Percentiles rank a stretch among this genome's conserved stretches.
Evolutionary conservation across 2,888 invertebrate genomes (phyloP).

Genomic region (Zhengitettix transpicula): DNA sequence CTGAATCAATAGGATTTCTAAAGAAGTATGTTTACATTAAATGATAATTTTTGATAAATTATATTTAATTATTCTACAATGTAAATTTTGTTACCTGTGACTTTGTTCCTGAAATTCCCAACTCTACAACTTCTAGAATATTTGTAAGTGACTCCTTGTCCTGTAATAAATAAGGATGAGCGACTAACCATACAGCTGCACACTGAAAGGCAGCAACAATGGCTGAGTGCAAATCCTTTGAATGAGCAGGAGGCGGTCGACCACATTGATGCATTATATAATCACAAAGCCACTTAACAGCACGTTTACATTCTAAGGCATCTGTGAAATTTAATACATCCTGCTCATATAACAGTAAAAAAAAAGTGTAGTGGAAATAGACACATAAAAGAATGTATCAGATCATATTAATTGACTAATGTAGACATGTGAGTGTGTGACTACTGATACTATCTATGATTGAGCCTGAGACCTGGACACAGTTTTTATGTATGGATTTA

Average conservation of each 20-base stretch:
- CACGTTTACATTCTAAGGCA: constrained; percentile 75
- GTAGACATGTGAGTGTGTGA: too few species aligned
- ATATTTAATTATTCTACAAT: not conserved
- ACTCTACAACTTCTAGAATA: constrained; percentile 89
- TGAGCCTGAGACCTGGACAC: too few species aligned
- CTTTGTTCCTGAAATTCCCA: constrained; percentile 93
- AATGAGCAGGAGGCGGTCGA: constrained; percentile 83
- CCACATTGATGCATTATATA: constrained; percentile 93
- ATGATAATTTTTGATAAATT: too few species aligned
- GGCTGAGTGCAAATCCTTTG: constrained; percentile 85
- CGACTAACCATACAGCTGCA: constrained; percentile 79
- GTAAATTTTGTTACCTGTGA: constrained; percentile 27
- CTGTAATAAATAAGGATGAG: constrained; percentile 75
- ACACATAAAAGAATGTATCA: not conserved
- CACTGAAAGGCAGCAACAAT: constrained; percentile 87
- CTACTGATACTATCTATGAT: too few species aligned
- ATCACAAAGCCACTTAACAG: constrained; percentile 95
- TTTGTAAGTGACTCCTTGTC: constrained; percentile 86
- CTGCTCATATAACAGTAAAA: not conserved
- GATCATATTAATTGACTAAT: too few species aligned
- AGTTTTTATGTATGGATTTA: too few species aligned
- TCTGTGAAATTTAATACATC: constrained; percentile 31
- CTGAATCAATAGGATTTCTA: too few species aligned
- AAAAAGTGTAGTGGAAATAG: not conserved
- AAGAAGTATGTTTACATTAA: too few species aligned